Percentiles rank a stretch among this genome's conserved stretches.
Conservation (phyloP, 1,140 invertebrate genomes). For the Danaus plexippus region DNA sequence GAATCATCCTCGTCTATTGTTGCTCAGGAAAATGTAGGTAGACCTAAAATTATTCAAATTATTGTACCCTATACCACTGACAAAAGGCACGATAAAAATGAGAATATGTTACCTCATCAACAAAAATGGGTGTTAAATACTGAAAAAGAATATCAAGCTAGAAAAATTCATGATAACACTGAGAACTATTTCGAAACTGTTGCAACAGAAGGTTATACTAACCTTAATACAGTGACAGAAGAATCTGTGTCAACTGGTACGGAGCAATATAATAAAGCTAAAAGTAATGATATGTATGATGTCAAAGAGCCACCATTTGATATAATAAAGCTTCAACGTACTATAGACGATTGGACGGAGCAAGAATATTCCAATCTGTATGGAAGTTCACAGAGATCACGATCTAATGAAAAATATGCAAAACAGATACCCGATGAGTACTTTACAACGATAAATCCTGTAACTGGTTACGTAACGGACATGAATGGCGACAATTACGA, state of each 20-base stretch:
- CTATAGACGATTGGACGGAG: constrained; percentile 88
- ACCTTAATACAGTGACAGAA: constrained; percentile 45
- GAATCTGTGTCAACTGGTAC: constrained; percentile 24
- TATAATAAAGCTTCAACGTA: constrained; percentile 81
- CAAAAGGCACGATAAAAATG: constrained; percentile 65
- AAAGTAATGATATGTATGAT: constrained; percentile 54
- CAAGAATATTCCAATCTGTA: constrained; percentile 78
- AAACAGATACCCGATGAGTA: constrained; percentile 85
- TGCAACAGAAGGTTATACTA: constrained; percentile 41
- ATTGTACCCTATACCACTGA: constrained; percentile 83
- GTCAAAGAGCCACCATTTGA: constrained; percentile 76
- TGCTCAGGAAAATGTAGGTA: constrained; percentile 31
- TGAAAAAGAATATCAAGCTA: constrained; percentile 55
- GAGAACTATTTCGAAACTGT: constrained; percentile 31
- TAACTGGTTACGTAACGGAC: constrained; percentile 38
- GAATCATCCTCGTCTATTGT: constrained; percentile 35
- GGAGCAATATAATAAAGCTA: constrained; percentile 37
- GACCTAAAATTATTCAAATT: constrained; percentile 78
- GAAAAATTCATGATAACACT: constrained; percentile 64
- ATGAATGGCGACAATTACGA: constrained; percentile 53
- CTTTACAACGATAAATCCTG: constrained; percentile 75
- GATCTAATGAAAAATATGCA: constrained; percentile 72
- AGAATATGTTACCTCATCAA: constrained; percentile 29
- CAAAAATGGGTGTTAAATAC: constrained; percentile 45
- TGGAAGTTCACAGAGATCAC: constrained; percentile 60